Base-by-base conservation (phyloP, 2,797 vertebrate genomes). In the Gila robusta region DNA sequence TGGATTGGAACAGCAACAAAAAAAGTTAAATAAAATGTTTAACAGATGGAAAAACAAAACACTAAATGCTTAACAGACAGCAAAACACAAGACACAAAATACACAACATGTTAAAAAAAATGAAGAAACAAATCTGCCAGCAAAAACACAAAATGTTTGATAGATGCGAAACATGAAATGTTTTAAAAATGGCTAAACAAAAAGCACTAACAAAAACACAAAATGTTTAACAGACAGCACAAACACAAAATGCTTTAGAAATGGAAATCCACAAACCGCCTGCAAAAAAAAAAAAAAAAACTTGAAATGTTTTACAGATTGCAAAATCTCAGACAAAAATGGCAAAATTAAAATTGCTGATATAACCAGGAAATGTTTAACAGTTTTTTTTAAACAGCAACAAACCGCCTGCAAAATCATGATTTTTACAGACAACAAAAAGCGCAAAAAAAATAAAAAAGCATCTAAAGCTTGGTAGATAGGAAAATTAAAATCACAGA, bases 1-100 rank as follows among this genome's bases (percentile, higher is more conserved):
- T 71, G 80, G 16, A 67, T 44, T 16, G 67, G 67, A 84, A 83
- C 14, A 83, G 23, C 52, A 54, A 54, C 19, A 90, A 81, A 85
- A 87, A n/a, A 6, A 5, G 12, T 52, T 52, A n/a, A 66, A 49
- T 35, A 0, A 74, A 74, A 59, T 56, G 49, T 19, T 73, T 72
- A 73, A 67, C 47, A 28, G 5, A 56, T 39, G 47, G 28, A 35
- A 81, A 37, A 67, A 47, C 35, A 41, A 79, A 59, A 79, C 21
- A 17, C 16, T 21, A 28, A 79, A 41, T 17, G 23, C 23, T 16
- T 9, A 39, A 79, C n/a, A 66, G 37, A 77, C 32, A 12, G 28
- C 73, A 35, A 54, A 76, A 59, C 32, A 78, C 6, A 26, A 78
- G 54, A 39, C 23, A n/a, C 3, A 26, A 39, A 62, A 26, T 17